A percentile compares a stretch with the other conserved stretches of the same genome.
Evolutionary conservation across 2,888 invertebrate genomes (phyloP).

Genomic region (Abscondita cerata): DNA sequence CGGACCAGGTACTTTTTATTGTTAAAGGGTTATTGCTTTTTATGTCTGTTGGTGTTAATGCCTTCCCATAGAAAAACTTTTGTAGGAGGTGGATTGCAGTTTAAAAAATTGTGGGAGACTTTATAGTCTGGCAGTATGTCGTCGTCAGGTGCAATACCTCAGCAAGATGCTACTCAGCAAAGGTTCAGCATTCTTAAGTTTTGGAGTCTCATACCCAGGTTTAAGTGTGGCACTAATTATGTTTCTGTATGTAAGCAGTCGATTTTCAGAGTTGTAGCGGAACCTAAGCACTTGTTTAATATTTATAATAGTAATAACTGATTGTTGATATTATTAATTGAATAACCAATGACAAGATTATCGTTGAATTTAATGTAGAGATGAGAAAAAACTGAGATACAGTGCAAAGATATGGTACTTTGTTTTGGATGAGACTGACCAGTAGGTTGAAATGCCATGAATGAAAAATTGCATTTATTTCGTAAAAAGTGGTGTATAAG

Average conservation of each 20-base stretch:
- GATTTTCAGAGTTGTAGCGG: neutral
- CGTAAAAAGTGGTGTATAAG: no score
- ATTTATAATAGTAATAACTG: neutral
- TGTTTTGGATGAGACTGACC: neutral
- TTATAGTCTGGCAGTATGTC: neutral
- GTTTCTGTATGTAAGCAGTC: neutral
- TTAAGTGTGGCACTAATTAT: neutral
- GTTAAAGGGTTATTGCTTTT: conserved; percentile 2
- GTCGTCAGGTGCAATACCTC: neutral
- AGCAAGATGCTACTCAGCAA: neutral
- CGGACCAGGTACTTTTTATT: neutral
- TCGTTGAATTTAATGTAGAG: neutral
- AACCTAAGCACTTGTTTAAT: neutral
- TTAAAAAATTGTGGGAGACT: no score
- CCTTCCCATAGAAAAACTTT: neutral
- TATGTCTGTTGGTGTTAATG: conserved; percentile 3
- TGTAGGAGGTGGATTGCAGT: neutral
- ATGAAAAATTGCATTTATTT: neutral
- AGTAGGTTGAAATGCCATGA: neutral
- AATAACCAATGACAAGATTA: neutral
- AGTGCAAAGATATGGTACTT: neutral
- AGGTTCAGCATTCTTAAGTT: neutral
- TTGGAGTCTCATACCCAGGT: conserved; percentile 4
- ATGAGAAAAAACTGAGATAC: no score
- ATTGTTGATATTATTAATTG: no score